These are phyloP conservation scores for Leptoteleia sp. DNA, from an alignment of 1,140 invertebrate species.

Conservation along the genomic window DNA sequence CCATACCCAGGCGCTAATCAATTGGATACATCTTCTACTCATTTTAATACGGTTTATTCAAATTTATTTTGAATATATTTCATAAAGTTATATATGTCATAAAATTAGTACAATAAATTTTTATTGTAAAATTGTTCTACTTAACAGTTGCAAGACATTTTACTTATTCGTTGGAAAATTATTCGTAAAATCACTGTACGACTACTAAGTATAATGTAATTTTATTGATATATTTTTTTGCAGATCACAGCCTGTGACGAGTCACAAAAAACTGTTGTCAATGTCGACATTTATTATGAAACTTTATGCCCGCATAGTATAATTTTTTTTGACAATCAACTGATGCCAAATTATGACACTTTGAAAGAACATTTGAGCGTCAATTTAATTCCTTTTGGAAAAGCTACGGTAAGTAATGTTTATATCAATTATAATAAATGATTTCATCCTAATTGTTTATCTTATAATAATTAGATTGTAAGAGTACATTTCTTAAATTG, in stretches of 20 bases:
- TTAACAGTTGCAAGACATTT: no score
- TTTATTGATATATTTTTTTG: slow-evolving; percentile 6
- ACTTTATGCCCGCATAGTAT: slow-evolving; percentile 89
- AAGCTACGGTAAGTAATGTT: slow-evolving; percentile 84
- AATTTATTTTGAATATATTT: no score
- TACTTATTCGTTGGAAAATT: no score
- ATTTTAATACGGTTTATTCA: no score
- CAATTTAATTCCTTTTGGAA: slow-evolving; percentile 85
- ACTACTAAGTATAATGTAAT: not conserved
- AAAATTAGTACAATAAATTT: no score
- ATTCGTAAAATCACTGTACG: not conserved
- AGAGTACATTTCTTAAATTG: no score
- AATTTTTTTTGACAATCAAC: slow-evolving; percentile 84
- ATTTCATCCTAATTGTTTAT: no score
- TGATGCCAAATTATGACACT: slow-evolving; percentile 62
- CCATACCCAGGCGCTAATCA: no score
- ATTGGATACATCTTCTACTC: no score
- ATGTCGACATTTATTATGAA: slow-evolving; percentile 87
- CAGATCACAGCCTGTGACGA: slow-evolving; percentile 46
- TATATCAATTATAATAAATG: not conserved
- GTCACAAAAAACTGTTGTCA: slow-evolving; percentile 44
- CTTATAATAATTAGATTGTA: no score
- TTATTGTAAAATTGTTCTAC: no score
- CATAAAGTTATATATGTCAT: no score
- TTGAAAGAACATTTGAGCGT: slow-evolving; percentile 69